phyloP scores from a whole-genome alignment of 2,888 invertebrate genomes.

The Torymus tubicola region DNA sequence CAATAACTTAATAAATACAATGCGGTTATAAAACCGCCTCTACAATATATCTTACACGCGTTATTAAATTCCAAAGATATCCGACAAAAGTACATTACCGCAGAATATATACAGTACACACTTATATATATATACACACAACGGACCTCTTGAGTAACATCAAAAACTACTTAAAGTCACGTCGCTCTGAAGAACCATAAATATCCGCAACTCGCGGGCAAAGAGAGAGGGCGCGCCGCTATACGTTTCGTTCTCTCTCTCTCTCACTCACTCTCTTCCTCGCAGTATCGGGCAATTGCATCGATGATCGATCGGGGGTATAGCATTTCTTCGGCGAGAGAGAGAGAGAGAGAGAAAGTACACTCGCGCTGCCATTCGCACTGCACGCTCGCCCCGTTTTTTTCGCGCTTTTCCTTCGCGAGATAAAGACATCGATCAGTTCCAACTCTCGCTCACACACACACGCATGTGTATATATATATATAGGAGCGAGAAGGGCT shows the following conservation, averaged over 20 bases:
- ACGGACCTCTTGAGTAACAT: no score
- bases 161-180: no score
- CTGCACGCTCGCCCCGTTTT: conserved; percentile 10
- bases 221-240: no score
- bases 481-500: conserved; percentile 3
- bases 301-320: conserved; percentile 52
- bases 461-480: not conserved
- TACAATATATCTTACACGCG: no score
- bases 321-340: conserved; percentile 47
- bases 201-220: no score
- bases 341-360: conserved; percentile 56
- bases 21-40: no score
- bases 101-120: no score
- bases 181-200: no score
- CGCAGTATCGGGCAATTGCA: conserved; percentile 34
- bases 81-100: no score
- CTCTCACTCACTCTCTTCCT: not conserved
- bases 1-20: not conserved
- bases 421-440: conserved; percentile 54
- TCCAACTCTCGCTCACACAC: not conserved
- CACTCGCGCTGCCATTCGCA: conserved; percentile 18
- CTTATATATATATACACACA: no score
- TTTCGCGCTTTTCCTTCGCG: conserved; percentile 36
- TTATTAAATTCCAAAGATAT: no score
- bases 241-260: not conserved